Evolutionary conservation across 2,888 invertebrate species (phyloP).

Genomic region (Nowickia ferox): DNA sequence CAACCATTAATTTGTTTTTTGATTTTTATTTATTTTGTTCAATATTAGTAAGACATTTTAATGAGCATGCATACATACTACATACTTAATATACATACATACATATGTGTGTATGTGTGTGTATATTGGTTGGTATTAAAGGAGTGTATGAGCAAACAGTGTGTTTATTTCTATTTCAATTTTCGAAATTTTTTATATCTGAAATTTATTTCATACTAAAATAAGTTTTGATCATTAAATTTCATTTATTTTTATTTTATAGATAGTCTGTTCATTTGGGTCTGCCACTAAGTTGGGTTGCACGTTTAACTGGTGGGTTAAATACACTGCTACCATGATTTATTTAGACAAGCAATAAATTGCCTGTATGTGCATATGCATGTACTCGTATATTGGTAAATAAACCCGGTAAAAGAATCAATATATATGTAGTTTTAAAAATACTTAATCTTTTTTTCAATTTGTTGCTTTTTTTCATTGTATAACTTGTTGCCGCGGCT

Average conservation of each 20-base stretch:
- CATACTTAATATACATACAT: too few relatives aligned
- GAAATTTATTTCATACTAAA: constrained; percentile 43
- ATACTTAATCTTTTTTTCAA: constrained; percentile 57
- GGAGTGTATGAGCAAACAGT: constrained; percentile 7
- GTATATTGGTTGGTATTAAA: neutral
- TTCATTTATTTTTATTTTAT: constrained; percentile 47
- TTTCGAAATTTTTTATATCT: constrained; percentile 20
- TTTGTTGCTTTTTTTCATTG: constrained; percentile 22
- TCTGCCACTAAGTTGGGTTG: constrained; percentile 29
- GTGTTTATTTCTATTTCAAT: constrained; percentile 53
- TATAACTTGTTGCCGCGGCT: constrained; percentile 41
- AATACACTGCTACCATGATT: constrained; percentile 63
- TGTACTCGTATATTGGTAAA: neutral
- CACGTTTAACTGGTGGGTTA: constrained; percentile 46
- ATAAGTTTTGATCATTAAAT: constrained; percentile 48
- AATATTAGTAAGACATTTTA: constrained; percentile 54
- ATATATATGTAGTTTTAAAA: constrained; percentile 50
- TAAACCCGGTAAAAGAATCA: constrained; percentile 45
- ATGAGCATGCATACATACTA: constrained; percentile 18
- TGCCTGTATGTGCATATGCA: constrained; percentile 14
- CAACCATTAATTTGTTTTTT: constrained; percentile 66
- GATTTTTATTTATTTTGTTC: constrained; percentile 58
- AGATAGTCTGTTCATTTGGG: constrained; percentile 10
- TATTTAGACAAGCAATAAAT: constrained; percentile 66
- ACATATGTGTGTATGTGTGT: too few relatives aligned